Conservation (phyloP, 2,113 vertebrate genomes). For the Podocnemis expansa region DNA sequence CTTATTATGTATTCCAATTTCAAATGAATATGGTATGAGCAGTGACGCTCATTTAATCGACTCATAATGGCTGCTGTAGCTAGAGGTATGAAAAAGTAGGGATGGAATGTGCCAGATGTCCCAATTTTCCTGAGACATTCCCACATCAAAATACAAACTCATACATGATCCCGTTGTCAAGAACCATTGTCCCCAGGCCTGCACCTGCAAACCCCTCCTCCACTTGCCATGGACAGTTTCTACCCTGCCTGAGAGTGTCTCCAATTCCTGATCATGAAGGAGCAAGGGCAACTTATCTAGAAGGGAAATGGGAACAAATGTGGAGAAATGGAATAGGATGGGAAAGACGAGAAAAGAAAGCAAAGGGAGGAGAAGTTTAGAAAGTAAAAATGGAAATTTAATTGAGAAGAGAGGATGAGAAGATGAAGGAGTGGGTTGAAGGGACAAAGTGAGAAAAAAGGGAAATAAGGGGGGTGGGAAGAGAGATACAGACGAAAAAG, state of each 20-base stretch:
- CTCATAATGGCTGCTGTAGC: constrained; percentile 39
- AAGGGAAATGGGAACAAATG: not conserved
- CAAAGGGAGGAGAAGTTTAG: not conserved
- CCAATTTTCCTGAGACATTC: constrained; percentile 63
- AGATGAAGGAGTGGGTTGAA: not conserved
- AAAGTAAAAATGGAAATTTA: not conserved
- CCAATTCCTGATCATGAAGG: constrained; percentile 34
- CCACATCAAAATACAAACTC: constrained; percentile 45
- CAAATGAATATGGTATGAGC: constrained; percentile 12
- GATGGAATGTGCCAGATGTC: constrained; percentile 62
- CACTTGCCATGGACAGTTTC: not conserved
- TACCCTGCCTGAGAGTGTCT: not conserved
- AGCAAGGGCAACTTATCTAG: not conserved
- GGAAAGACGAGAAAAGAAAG: not conserved
- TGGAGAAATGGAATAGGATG: not conserved
- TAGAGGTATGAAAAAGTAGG: constrained; percentile 21
- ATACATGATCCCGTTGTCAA: constrained; percentile 54
- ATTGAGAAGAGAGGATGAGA: not conserved
- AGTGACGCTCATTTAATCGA: constrained; percentile 49
- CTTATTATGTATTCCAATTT: constrained; percentile 32
- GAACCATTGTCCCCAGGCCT: constrained; percentile 47
- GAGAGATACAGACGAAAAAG: not conserved
- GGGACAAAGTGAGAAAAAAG: not conserved
- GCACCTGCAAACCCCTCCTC: not conserved
- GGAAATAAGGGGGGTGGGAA: not conserved